These are phyloP conservation scores for Cichlasoma orientale DNA, from an alignment of 2,797 vertebrate species.

Conservation along the genomic window DNA sequence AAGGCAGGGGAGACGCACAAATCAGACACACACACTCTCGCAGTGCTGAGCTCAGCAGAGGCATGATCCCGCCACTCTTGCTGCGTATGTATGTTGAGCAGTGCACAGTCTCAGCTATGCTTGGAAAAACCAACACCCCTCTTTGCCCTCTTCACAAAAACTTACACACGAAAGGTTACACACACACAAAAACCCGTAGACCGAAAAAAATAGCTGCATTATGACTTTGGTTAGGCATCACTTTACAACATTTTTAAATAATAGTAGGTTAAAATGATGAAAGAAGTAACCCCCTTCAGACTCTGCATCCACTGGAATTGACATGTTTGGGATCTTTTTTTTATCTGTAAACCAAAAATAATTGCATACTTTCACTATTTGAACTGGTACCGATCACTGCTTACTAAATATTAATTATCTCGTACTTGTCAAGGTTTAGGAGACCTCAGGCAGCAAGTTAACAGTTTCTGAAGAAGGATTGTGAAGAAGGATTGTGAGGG, in stretches of 20 bases:
- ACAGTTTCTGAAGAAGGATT: neutral
- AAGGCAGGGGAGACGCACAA: constrained; percentile 44
- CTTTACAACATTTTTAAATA: neutral
- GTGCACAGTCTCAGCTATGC: constrained; percentile 10
- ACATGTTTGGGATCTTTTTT: neutral
- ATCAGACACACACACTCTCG: constrained; percentile 32
- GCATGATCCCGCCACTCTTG: constrained; percentile 34
- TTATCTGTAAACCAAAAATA: neutral
- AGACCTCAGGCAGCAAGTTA: neutral
- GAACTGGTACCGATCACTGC: neutral
- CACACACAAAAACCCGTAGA: neutral
- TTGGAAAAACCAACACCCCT: constrained; percentile 7
- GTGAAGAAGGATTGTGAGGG: neutral
- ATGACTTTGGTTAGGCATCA: constrained; percentile 22
- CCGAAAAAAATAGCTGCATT: constrained; percentile 3
- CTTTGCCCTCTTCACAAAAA: constrained; percentile 20
- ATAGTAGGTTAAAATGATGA: neutral
- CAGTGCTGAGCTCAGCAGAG: constrained; percentile 65
- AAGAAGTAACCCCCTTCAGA: neutral
- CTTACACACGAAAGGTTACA: neutral
- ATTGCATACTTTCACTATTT: neutral
- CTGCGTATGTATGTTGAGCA: constrained; percentile 27
- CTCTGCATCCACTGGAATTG: neutral
- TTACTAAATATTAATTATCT: neutral
- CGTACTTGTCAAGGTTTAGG: neutral